These are phyloP conservation scores for Diplodus sargus DNA, from an alignment of 2,797 vertebrate genomes.

Conservation along the genomic window DNA sequence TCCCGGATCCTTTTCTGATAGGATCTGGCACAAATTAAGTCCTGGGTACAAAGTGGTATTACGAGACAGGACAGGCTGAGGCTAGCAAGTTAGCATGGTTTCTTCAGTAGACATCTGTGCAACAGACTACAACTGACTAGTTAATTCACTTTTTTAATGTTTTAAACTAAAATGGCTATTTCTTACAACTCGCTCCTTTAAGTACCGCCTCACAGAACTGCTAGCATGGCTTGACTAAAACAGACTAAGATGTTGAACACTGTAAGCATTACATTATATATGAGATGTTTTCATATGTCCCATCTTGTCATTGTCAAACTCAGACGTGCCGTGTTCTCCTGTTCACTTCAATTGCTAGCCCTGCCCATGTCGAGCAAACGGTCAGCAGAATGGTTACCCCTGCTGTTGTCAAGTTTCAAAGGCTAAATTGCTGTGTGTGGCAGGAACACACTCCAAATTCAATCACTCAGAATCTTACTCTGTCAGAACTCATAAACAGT, in stretches of 20 bases:
- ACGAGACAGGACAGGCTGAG: too few relatives aligned
- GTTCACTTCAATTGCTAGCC: slow-evolving; percentile 1
- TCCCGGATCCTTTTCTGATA: too few relatives aligned
- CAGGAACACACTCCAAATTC: slow-evolving; percentile 69
- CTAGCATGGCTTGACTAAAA: background rate
- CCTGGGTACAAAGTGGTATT: too few relatives aligned
- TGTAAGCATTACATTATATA: background rate
- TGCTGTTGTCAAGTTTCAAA: slow-evolving; percentile 74
- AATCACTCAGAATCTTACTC: slow-evolving; percentile 73
- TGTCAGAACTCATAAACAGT: slow-evolving; percentile 78
- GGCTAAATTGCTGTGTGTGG: slow-evolving; percentile 60
- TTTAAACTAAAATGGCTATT: too few relatives aligned
- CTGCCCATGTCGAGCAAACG: slow-evolving; percentile 25
- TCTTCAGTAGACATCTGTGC: background rate
- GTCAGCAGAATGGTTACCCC: slow-evolving; percentile 55
- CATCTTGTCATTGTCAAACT: slow-evolving; percentile 35
- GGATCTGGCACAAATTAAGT: too few relatives aligned
- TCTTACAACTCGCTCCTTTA: too few relatives aligned
- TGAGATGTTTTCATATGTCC: slow-evolving; percentile 10
- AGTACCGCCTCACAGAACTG: too few relatives aligned
- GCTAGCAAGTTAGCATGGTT: background rate
- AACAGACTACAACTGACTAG: too few relatives aligned
- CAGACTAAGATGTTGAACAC: too few relatives aligned
- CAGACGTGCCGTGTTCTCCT: slow-evolving; percentile 32
- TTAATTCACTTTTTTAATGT: too few relatives aligned